These are phyloP conservation scores for Drosophila lutescens DNA, from an alignment of 2,888 invertebrate genomes.

Conservation along the genomic window DNA sequence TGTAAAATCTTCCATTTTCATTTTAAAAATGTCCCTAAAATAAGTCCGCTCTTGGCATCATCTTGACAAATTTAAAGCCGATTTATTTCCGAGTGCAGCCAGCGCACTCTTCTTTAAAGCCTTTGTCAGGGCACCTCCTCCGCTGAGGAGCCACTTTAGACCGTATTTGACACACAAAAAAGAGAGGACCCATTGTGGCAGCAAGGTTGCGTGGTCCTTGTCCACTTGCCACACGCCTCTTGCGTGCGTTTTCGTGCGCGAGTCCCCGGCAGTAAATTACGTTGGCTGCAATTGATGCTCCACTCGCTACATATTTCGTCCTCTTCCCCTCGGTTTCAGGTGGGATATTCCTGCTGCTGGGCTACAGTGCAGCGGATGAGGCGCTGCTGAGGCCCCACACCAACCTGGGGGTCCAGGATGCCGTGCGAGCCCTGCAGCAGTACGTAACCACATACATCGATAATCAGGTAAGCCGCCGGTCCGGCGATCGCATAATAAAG, in stretches of 20 bases:
- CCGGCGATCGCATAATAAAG: slow-evolving; percentile 17
- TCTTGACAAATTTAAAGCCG: neutral
- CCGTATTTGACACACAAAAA: slow-evolving; percentile 46
- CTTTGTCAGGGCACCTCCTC: slow-evolving; percentile 27
- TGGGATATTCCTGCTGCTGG: slow-evolving; percentile 94
- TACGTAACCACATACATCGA: slow-evolving; percentile 90
- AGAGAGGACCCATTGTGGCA: slow-evolving; percentile 25
- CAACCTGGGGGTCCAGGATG: slow-evolving; percentile 92
- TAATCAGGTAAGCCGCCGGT: slow-evolving; percentile 87
- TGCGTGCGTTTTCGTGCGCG: slow-evolving; percentile 47
- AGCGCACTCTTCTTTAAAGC: slow-evolving; percentile 10
- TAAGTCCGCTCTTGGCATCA: neutral
- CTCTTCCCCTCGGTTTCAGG: slow-evolving; percentile 84
- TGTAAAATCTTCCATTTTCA: too few species aligned
- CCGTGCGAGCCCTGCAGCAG: slow-evolving; percentile 92
- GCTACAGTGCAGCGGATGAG: slow-evolving; percentile 96
- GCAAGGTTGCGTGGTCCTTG: slow-evolving; percentile 48
- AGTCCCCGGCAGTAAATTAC: slow-evolving; percentile 58
- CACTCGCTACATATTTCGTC: slow-evolving; percentile 33
- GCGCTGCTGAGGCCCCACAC: slow-evolving; percentile 92
- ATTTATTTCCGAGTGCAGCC: neutral
- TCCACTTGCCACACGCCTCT: slow-evolving; percentile 40
- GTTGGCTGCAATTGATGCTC: slow-evolving; percentile 64
- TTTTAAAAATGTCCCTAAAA: neutral
- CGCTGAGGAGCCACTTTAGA: slow-evolving; percentile 39